Conservation (phyloP, 1,140 invertebrate genomes). For the Pteromalus puparum region DNA sequence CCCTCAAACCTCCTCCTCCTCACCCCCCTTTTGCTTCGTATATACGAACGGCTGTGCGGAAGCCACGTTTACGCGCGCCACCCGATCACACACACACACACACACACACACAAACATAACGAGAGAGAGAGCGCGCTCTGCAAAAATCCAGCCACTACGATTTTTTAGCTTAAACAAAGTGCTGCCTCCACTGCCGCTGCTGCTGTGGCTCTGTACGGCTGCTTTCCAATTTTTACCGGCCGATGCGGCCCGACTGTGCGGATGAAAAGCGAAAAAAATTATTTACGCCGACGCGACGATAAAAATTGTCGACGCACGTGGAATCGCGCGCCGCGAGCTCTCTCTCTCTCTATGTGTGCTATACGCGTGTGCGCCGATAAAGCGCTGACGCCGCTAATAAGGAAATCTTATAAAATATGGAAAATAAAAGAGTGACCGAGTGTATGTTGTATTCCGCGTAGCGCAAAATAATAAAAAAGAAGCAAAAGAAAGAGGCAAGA, state of each 20-base stretch:
- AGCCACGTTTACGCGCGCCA: constrained; percentile 26
- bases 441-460: neutral
- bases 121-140: constrained; percentile 16
- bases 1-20: constrained; percentile 55
- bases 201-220: no score
- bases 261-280: constrained; percentile 44
- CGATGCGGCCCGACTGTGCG: constrained; percentile 12
- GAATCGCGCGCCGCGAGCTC: neutral
- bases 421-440: neutral
- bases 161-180: constrained; percentile 65
- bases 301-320: constrained; percentile 49
- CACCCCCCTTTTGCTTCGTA: constrained; percentile 14
- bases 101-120: neutral
- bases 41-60: neutral
- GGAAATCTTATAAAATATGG: constrained; percentile 48
- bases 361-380: constrained; percentile 14
- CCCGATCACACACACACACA: constrained; percentile 16
- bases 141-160: constrained; percentile 54
- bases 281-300: constrained; percentile 41
- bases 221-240: constrained; percentile 63
- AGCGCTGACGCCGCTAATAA: constrained; percentile 47
- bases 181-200: constrained; percentile 28
- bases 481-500: neutral
- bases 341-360: no score
- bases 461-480: constrained; percentile 23